Evolutionary conservation across 2,888 invertebrate genomes (phyloP).

Genomic region (Dicranocentrus wangi): DNA sequence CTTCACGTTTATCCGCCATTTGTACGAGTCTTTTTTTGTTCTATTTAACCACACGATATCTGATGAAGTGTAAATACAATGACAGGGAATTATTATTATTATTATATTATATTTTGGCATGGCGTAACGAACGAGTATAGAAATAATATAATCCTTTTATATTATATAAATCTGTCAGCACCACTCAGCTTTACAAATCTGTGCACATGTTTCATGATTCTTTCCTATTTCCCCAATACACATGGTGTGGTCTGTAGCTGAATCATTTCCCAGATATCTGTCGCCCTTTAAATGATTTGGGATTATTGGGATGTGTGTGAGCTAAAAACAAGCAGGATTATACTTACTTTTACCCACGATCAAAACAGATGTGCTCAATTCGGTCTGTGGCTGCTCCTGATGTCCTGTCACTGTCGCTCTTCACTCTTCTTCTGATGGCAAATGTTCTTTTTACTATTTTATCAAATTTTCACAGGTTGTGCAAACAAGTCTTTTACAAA

Average conservation of each 20-base stretch:
- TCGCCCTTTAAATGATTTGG: conserved; percentile 41
- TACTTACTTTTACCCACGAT: conserved; percentile 45
- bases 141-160: no score
- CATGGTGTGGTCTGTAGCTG: conserved; percentile 14
- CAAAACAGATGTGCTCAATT: conserved; percentile 58
- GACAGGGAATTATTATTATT: no score
- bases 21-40: no score
- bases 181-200: conserved; percentile 44
- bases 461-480: conserved; percentile 65
- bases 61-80: no score
- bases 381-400: no score
- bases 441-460: conserved; percentile 45
- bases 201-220: conserved; percentile 25
- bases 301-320: conserved; percentile 33
- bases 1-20: no score
- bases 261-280: conserved; percentile 54
- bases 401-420: no score
- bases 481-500: conserved; percentile 51
- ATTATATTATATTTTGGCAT: no score
- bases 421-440: conserved; percentile 22
- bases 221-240: background rate
- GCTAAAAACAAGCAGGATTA: conserved; percentile 52
- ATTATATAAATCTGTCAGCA: conserved; percentile 31
- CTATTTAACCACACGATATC: no score
- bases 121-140: no score